Base-by-base conservation (phyloP, 2,797 vertebrate genomes). In the Champsocephalus gunnari region DNA sequence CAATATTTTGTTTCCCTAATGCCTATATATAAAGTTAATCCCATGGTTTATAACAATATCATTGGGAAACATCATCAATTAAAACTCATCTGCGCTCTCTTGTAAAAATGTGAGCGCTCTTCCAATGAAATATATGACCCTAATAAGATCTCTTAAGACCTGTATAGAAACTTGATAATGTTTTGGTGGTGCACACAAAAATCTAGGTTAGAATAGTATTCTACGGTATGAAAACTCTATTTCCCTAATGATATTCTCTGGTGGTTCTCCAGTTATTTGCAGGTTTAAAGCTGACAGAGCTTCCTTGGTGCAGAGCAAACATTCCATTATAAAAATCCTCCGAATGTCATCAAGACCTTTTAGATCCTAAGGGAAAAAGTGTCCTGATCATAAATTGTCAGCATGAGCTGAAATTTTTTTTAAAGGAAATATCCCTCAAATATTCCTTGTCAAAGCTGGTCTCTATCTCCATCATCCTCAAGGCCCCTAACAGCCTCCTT, bases 401-500 rank as follows among this genome's bases (percentile, higher is more conserved):
- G 21, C 61, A 66, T 2, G 21, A 82, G 56, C 34, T 49, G 50
- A 71, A 59, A 53, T 56, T 4, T 47, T 60, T 79, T 81, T 64
- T 75, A 57, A 53, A 59, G n/a, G 50, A 72, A 82, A 79, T 60
- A 44, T 45, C 55, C 60, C 63, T 73, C 45, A 74, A 83, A 74
- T 63, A 75, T 61, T 0, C 74, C 71, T 75, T 80, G 78, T 86
- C 82, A 81, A 84, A 79, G 57, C 67, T 74, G 56, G 49, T 85
- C 81, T 38, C 34, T 9, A 86, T 82, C 66, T 54, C 45, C 49
- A 41, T 80, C 54, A 72, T 61, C 66, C 80, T 75, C 47, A 69
- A 76, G 81, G 86, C 47, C 24, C 45, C 38, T 71, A 71, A 63
- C 64, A 64, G 43, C 78, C 71, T 76, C 49, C 65, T 76, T 69